These are phyloP conservation scores for Barnardius zonarius DNA, from an alignment of 2,113 vertebrate species.

Conservation along the genomic window DNA sequence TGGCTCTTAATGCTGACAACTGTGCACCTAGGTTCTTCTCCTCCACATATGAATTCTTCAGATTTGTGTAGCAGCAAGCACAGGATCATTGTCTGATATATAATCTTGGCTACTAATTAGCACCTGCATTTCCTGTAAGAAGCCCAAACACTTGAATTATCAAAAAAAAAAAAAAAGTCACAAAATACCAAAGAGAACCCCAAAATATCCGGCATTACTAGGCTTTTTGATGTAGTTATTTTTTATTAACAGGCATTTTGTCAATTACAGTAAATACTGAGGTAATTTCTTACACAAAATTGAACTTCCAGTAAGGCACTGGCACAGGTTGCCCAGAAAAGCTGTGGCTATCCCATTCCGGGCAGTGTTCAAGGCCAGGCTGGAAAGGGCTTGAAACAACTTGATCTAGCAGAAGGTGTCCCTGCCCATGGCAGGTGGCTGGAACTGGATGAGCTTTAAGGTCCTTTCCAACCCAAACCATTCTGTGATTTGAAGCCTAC, in stretches of 20 bases:
- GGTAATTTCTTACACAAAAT: fast-evolving
- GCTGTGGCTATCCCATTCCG: background rate
- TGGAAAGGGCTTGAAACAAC: background rate
- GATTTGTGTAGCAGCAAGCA: background rate
- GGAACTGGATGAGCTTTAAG: background rate
- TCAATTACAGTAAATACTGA: background rate
- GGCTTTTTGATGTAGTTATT: fast-evolving
- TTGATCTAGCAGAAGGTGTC: background rate
- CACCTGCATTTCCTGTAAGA: fast-evolving
- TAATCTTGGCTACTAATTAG: background rate
- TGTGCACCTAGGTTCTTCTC: fast-evolving
- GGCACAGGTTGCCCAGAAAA: background rate
- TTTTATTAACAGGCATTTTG: too few relatives aligned
- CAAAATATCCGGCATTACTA: background rate
- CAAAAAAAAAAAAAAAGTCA: background rate
- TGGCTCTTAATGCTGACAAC: fast-evolving
- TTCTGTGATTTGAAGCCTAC: background rate
- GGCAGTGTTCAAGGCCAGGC: background rate
- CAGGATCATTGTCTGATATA: background rate
- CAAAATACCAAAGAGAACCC: fast-evolving
- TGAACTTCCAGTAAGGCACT: too few relatives aligned
- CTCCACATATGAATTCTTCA: fast-evolving
- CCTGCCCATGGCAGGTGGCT: background rate
- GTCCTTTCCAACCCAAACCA: background rate
- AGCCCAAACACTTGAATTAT: background rate